These are phyloP conservation scores for Telmatherina bonti DNA, from an alignment of 2,797 vertebrate species.

Conservation along the genomic window DNA sequence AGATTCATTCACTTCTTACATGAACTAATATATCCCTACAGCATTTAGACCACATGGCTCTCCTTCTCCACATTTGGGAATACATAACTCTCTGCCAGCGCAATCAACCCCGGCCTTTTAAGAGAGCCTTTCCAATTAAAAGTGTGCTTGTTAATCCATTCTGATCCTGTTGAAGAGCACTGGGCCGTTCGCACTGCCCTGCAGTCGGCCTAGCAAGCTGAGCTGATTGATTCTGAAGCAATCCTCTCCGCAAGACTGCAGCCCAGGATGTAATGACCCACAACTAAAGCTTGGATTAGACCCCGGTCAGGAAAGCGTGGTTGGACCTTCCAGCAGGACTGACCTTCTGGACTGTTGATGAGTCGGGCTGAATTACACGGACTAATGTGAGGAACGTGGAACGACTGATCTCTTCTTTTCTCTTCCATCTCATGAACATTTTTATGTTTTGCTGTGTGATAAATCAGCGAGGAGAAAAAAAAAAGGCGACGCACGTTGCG, in stretches of 20 bases:
- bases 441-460: conserved; percentile 6
- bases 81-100: conserved; percentile 58
- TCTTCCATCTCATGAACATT: background rate
- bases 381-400: conserved; percentile 23
- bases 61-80: conserved; percentile 49
- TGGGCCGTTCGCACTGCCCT: conserved; percentile 81
- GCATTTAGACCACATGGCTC: conserved; percentile 36
- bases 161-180: conserved; percentile 86
- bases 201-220: conserved; percentile 73
- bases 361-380: conserved; percentile 44
- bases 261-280: conserved; percentile 74
- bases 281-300: conserved; percentile 74
- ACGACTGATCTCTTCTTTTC: conserved; percentile 23
- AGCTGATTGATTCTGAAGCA: conserved; percentile 88
- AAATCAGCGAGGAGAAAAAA: background rate
- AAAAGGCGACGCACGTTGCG: no score
- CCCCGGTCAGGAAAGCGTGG: conserved; percentile 42
- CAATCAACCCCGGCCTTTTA: conserved; percentile 65
- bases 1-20: conserved; percentile 22
- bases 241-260: conserved; percentile 77
- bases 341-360: conserved; percentile 61
- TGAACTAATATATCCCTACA: conserved; percentile 37
- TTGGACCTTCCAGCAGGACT: conserved; percentile 41
- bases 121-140: conserved; percentile 79
- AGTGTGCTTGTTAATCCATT: conserved; percentile 89